These are phyloP conservation scores for Caenorhabditis sinica DNA, from an alignment of 2,888 invertebrate genomes.

Conservation along the genomic window DNA sequence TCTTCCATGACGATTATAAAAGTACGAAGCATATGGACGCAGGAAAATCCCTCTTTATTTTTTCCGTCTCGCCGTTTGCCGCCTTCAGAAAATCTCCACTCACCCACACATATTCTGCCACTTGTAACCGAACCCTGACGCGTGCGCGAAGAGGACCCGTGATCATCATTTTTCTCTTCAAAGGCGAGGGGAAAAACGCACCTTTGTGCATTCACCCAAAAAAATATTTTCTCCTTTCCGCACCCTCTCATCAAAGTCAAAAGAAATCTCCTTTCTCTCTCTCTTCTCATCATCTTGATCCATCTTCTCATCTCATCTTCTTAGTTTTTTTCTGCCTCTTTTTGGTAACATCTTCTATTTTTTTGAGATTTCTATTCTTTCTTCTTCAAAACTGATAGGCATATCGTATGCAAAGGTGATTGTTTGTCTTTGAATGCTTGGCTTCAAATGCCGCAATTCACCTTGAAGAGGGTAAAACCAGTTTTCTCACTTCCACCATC, in stretches of 20 bases:
- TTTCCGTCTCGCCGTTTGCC: background rate
- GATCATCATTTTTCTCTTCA: constrained; percentile 1
- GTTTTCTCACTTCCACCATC: constrained; percentile 10
- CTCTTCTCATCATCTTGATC: background rate
- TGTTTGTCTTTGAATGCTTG: constrained; percentile 25
- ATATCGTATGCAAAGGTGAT: constrained; percentile 27
- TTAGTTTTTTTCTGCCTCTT: constrained; percentile 1
- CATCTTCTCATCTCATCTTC: constrained; percentile 1
- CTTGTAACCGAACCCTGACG: constrained; percentile 30
- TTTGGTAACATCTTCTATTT: background rate
- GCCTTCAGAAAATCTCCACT: background rate
- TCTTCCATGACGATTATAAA: constrained; percentile 12
- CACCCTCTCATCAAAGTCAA: constrained; percentile 7
- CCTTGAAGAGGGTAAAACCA: constrained; percentile 23
- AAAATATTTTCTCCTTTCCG: constrained; percentile 3
- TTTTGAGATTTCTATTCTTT: background rate
- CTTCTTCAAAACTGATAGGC: constrained; percentile 23
- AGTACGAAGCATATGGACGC: constrained; percentile 32
- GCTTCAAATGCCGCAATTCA: constrained; percentile 27
- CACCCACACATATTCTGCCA: background rate
- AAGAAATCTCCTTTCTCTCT: background rate
- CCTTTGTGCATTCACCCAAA: constrained; percentile 29
- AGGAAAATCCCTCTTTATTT: background rate
- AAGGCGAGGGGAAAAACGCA: too few relatives aligned
- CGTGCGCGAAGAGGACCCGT: background rate